Base-by-base conservation (phyloP, 2,113 vertebrate genomes). In the Pandion haliaetus region DNA sequence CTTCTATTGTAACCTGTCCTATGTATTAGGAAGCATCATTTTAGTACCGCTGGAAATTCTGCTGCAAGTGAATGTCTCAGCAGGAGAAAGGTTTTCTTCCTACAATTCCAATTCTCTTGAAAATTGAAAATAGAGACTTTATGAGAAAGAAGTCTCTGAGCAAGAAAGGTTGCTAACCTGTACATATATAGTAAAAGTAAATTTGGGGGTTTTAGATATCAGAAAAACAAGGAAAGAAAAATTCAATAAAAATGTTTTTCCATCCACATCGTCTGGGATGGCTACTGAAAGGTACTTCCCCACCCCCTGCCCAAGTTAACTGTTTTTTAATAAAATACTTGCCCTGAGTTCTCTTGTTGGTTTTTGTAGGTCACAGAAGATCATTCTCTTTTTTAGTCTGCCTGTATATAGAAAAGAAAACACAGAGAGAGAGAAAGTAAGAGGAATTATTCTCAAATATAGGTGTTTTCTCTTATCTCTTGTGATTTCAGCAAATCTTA, bases 361-460 rank as follows among this genome's bases (percentile, higher is more conserved):
- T 42, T 97, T 96, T 91, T 96, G 61, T 96, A 95, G 95, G 88
- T 97, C 88, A 95, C 29, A 47, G 58, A 84, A 58, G 16, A 45
- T 67, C 36, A 63, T 82, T 40, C 50, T 66, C 36, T 55, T 73
- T 93, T 96, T 95, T 65, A 82, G 85, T 94, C 81, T 95, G 44
- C 20, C n/a, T 73, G 12, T 78, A 20, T 78, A 71, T 71, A 73
- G 49, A 61, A 74, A 84, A 88, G 72, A 95, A 96, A 93, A 65
- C 54, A 83, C 70, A 72, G 82, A 57, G 77, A 93, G 94, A 82
- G 82, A 81, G 44, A 52, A 90, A 86, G 24, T 3, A 4, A 90
- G 50, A 77, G 52, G 44, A 95, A 85, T 74, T 89, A 71, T 58
- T 83, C 72, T 93, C 50, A 78, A 81, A 86, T 65, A 49, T 82